These are phyloP conservation scores for Monopterus albus DNA, from an alignment of 2,113 vertebrate species.

Conservation along the genomic window DNA sequence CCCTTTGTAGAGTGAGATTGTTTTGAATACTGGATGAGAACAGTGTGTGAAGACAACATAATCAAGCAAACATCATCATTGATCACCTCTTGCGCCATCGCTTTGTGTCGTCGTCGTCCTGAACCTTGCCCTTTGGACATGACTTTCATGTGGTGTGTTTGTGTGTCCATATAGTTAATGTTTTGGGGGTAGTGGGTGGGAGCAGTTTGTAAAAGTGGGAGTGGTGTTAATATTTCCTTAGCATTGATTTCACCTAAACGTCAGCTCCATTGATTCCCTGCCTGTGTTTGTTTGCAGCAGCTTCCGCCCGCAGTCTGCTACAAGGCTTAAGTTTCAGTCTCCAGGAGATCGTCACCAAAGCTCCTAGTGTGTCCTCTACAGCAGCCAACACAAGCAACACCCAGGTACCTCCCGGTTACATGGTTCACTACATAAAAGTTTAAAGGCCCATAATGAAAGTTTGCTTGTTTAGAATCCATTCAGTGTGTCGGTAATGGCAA, in stretches of 20 bases:
- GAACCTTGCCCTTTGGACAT: conserved; percentile 51
- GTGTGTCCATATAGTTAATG: conserved; percentile 9
- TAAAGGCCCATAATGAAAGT: too few species aligned
- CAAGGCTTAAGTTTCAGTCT: conserved; percentile 98
- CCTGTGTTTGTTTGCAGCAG: conserved; percentile 75
- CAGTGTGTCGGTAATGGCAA: too few species aligned
- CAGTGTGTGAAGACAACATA: conserved; percentile 47
- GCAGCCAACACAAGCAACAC: conserved; percentile 81
- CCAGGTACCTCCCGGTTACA: conserved; percentile 64
- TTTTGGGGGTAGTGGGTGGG: background rate
- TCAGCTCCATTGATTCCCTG: conserved; percentile 1
- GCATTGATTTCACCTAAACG: background rate
- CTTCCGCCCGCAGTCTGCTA: conserved; percentile 95
- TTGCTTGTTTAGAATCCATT: too few species aligned
- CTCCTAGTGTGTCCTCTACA: conserved; percentile 83
- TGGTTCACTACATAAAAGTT: too few species aligned
- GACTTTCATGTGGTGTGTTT: conserved; percentile 17
- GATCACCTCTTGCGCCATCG: conserved; percentile 69
- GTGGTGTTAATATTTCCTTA: background rate
- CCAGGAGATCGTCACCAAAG: conserved; percentile 93
- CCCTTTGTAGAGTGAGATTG: conserved; percentile 16
- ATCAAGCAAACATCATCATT: conserved; percentile 59
- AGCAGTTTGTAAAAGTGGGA: background rate
- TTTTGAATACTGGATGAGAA: conserved; percentile 34
- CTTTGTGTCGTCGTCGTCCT: conserved; percentile 51